Base-by-base conservation (phyloP, 1,140 invertebrate genomes). In the Oreohelix idahoensis region DNA sequence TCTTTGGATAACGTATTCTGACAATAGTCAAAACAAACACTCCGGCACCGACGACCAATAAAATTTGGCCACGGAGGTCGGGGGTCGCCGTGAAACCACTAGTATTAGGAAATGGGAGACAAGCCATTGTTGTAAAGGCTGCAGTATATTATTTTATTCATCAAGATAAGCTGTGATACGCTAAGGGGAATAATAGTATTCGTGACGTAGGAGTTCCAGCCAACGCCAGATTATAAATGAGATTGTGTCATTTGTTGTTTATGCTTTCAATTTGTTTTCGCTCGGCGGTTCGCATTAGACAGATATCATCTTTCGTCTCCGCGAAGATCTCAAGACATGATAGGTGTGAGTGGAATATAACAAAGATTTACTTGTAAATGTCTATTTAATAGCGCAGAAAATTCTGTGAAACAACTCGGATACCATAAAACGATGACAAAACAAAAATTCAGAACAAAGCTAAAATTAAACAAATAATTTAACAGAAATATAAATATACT, bases 251-350 rank as follows among this genome's bases (percentile, higher is more conserved):
- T 66, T 66, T 17, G 8, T 29, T 66, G 63, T 66, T 66, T 66
- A 66, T 17, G 29, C 29, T 66, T 66, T 66, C 63, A 66, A 66
- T 66, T 66, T 66, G 63, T 66, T 66, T 66, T 66, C 63, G 23
- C 29, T 66, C 63, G 1, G 20, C 29, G 63, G 29, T 23, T 2
- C 63, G 63, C 29, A 32, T 66, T 66, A 66, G n/a, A 29, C 63
- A 2, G 63, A 66, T 66, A 66, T 66, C 63, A 66, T 35, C 29
- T 66, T 32, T 66, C 63, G n/a, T 23, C 63, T 32, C 63, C 2
- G 11, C 63, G 4, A 29, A 29, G 63, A 66, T 66, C n/a, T 32
- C 63, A 29, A 10, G 29, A 8, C 29, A 35, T 8, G 63, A 66
- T 66, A 66, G 2, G n/a, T 0, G 4, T 32, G 63, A 66, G 63